Conservation (phyloP, 2,797 vertebrate species). For the Balearica regulorum region DNA sequence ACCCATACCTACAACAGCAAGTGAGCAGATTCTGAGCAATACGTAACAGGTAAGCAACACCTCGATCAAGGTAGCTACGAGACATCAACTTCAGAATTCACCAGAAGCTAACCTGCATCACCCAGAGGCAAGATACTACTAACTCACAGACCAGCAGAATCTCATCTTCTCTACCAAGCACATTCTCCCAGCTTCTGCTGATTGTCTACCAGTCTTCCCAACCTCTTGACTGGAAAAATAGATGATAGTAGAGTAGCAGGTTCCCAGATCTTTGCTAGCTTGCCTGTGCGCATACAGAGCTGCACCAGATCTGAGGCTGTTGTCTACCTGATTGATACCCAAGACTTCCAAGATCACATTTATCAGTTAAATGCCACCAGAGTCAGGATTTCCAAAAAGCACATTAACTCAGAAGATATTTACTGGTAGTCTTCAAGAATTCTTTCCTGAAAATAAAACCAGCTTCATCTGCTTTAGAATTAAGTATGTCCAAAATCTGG, state of each 20-base stretch:
- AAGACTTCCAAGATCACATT: background rate
- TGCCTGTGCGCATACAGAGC: background rate
- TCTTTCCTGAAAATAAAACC: background rate
- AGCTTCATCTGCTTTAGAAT: background rate
- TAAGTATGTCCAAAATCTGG: background rate
- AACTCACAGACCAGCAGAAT: background rate
- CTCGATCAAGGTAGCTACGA: background rate
- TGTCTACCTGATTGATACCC: background rate
- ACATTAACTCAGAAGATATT: background rate
- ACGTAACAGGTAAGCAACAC: background rate
- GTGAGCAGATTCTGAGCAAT: background rate
- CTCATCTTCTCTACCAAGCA: background rate
- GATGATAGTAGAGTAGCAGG: background rate
- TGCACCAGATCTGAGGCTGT: background rate
- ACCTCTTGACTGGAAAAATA: background rate
- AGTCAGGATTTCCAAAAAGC: background rate
- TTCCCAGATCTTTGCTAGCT: background rate
- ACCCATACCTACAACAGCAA: fast-evolving
- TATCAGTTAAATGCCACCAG: background rate
- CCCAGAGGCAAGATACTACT: background rate
- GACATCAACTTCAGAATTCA: background rate
- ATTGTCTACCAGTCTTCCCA: background rate
- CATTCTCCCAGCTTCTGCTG: background rate
- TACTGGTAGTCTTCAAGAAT: background rate
- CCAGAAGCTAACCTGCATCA: background rate